phyloP scores from a whole-genome alignment of 2,113 vertebrate genomes.

The Cyrtonyx montezumae region DNA sequence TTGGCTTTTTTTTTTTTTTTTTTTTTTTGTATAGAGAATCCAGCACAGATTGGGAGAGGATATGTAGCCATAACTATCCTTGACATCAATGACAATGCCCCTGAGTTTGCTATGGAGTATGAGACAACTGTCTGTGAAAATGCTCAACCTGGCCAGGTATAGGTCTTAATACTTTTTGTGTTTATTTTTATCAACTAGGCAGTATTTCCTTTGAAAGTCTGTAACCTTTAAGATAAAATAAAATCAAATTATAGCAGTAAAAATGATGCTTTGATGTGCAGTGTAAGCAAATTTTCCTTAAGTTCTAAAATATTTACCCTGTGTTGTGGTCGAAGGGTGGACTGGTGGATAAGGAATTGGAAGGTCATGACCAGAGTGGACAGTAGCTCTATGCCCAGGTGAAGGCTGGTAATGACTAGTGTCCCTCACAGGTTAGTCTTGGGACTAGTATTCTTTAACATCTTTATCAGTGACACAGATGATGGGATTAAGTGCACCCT shows the following conservation, averaged over 20 bases:
- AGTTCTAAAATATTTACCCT: not conserved
- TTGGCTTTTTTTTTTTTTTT: not conserved
- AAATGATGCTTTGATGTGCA: constrained; percentile 41
- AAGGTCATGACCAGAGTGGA: no score
- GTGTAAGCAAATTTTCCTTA: constrained; percentile 46
- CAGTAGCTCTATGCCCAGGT: no score
- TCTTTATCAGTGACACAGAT: no score
- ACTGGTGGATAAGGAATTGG: no score
- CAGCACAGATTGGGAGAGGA: constrained; percentile 90
- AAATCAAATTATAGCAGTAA: constrained; percentile 10
- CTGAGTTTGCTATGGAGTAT: constrained; percentile 93
- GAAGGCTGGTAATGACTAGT: no score
- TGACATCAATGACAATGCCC: constrained; percentile 96
- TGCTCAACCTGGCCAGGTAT: constrained; percentile 88
- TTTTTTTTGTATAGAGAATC: constrained; percentile 83
- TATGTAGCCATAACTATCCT: constrained; percentile 87
- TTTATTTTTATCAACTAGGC: not conserved
- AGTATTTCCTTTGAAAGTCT: not conserved
- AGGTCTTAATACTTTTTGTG: not conserved
- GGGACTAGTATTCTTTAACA: no score
- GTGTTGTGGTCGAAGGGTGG: not conserved
- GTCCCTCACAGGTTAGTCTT: no score
- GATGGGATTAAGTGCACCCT: no score
- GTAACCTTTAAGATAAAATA: constrained; percentile 13
- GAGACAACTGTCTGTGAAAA: constrained; percentile 94